Conservation (phyloP, 2,797 vertebrate species). For the Microhierax caerulescens region DNA sequence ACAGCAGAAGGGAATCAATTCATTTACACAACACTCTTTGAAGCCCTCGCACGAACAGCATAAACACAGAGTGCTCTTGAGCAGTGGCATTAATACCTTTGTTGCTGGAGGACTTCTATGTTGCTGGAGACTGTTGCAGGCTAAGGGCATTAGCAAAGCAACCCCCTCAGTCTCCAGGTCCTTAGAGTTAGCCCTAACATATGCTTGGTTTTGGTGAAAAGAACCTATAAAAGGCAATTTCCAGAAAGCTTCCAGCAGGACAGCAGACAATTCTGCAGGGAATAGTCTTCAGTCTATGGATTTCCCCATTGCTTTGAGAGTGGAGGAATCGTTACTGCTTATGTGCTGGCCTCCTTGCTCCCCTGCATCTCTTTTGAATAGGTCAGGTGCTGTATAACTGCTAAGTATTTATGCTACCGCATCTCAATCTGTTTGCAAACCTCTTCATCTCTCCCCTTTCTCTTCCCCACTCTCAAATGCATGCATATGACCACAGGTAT, state of each 20-base stretch:
- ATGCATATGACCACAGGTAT: conserved; percentile 23
- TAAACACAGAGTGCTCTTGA: background rate
- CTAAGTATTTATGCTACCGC: background rate
- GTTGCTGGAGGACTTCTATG: background rate
- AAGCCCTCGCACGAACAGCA: background rate
- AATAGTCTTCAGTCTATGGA: background rate
- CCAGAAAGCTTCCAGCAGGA: background rate
- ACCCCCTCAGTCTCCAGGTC: background rate
- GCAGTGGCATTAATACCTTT: background rate
- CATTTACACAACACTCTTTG: background rate
- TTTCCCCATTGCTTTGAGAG: background rate
- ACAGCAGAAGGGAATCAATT: background rate
- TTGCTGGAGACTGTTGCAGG: background rate
- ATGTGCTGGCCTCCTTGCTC: background rate
- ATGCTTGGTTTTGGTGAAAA: background rate
- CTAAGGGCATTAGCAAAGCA: background rate
- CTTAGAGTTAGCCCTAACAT: background rate
- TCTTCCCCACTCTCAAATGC: background rate
- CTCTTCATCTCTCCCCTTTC: background rate
- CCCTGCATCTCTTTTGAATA: background rate
- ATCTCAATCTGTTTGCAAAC: background rate
- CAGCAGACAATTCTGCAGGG: background rate
- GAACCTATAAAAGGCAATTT: background rate
- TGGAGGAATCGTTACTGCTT: background rate
- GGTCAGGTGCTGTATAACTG: background rate